phyloP scores from a whole-genome alignment of 2,113 vertebrate genomes.

The Calidris pugnax region DNA sequence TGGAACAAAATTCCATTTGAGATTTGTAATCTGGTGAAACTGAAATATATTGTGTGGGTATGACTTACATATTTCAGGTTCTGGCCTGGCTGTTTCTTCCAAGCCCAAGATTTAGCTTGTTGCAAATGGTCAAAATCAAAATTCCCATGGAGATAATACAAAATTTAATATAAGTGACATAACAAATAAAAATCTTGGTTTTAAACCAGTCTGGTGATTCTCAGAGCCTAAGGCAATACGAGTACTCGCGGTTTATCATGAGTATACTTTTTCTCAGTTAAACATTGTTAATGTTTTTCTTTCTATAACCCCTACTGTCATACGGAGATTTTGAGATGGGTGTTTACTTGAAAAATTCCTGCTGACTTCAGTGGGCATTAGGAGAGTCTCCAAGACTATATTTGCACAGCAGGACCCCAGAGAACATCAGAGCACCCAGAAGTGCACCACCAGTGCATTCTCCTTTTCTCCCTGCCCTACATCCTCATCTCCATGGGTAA shows the following conservation, averaged over 20 bases:
- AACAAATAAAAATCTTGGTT: not conserved
- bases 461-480: not conserved
- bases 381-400: not conserved
- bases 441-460: not conserved
- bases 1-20: not conserved
- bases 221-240: not conserved
- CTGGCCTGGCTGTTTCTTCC: not conserved
- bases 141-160: not conserved
- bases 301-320: not conserved
- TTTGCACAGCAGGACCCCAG: not conserved
- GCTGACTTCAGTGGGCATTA: not conserved
- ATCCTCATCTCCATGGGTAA: not conserved
- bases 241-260: not conserved
- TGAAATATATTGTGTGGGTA: not conserved
- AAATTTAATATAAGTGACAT: not conserved
- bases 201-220: not conserved
- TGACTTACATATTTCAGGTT: not conserved
- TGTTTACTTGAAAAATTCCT: not conserved
- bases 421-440: not conserved
- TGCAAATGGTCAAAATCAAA: not conserved
- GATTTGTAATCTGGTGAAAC: not conserved
- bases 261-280: not conserved
- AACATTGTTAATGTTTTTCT: not conserved
- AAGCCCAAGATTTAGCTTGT: not conserved
- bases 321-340: accelerated